A percentile compares a stretch with the other conserved stretches of the same genome.
These are phyloP conservation scores for Mesocricetus auratus DNA, from an alignment of 2,113 vertebrate species.

Conservation along the genomic window DNA sequence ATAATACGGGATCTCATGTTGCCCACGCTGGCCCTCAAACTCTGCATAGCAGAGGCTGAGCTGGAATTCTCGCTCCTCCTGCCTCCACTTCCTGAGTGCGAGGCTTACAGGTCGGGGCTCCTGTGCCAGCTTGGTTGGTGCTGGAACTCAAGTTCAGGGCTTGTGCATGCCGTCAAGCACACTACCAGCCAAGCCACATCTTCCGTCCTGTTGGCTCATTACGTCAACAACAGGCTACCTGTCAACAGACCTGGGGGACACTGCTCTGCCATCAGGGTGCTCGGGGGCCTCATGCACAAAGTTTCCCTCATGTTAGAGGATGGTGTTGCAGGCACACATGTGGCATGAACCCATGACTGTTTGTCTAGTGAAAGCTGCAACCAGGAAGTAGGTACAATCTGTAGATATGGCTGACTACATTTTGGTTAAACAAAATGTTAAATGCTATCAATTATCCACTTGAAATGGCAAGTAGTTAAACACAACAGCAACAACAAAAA, in stretches of 20 bases:
- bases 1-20: background rate
- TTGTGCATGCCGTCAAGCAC: background rate
- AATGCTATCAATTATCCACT: background rate
- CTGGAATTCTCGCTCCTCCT: background rate
- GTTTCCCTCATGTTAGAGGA: background rate
- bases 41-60: background rate
- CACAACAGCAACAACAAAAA: too few relatives aligned
- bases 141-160: background rate
- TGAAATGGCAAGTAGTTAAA: background rate
- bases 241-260: background rate
- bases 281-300: background rate
- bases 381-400: background rate
- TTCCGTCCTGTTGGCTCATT: background rate
- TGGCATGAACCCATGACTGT: too few relatives aligned
- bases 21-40: background rate
- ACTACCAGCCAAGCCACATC: background rate
- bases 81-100: background rate
- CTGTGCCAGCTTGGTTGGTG: background rate
- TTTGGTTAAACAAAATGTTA: background rate
- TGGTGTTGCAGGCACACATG: background rate
- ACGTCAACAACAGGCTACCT: background rate
- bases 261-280: background rate
- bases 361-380: background rate
- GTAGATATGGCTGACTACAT: accelerated
- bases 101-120: background rate